Conservation (phyloP, 2,113 vertebrate genomes). For the Cromileptes altivelis region DNA sequence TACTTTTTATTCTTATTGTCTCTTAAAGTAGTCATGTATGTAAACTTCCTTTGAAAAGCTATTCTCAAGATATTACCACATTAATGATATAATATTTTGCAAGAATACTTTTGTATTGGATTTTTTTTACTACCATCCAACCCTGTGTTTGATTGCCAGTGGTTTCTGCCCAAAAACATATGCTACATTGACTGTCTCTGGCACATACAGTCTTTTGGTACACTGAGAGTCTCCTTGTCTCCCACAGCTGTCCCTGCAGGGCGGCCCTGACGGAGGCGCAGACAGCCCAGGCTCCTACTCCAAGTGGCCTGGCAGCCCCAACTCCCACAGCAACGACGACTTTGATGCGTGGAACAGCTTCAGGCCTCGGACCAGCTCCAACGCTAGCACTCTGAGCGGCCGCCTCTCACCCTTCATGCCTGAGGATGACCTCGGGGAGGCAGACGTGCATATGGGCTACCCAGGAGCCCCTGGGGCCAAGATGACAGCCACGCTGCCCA, state of each 20-base stretch:
- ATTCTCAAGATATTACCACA: background rate
- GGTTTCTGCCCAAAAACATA: slow-evolving; percentile 3
- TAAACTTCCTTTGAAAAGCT: background rate
- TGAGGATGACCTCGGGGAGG: slow-evolving; percentile 94
- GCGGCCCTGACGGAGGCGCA: slow-evolving; percentile 91
- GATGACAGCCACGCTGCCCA: slow-evolving; percentile 95
- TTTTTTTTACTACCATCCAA: background rate
- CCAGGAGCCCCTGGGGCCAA: slow-evolving; percentile 89
- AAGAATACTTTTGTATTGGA: background rate
- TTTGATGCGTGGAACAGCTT: slow-evolving; percentile 97
- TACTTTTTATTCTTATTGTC: background rate
- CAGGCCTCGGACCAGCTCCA: slow-evolving; percentile 95
- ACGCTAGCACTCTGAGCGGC: slow-evolving; percentile 95
- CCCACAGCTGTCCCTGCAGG: slow-evolving; percentile 89
- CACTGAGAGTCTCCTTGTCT: slow-evolving; percentile 42
- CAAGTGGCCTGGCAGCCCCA: slow-evolving; percentile 98
- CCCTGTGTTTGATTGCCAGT: background rate
- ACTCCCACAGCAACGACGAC: slow-evolving; percentile 97
- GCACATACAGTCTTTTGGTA: background rate
- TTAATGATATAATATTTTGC: background rate
- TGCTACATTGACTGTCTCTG: slow-evolving; percentile 12
- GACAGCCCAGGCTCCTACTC: slow-evolving; percentile 95
- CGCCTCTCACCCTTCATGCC: slow-evolving; percentile 96
- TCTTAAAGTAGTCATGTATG: background rate
- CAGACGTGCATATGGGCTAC: slow-evolving; percentile 93